These are phyloP conservation scores for Semnornis frantzii DNA, from an alignment of 2,113 vertebrate species.

Conservation along the genomic window DNA sequence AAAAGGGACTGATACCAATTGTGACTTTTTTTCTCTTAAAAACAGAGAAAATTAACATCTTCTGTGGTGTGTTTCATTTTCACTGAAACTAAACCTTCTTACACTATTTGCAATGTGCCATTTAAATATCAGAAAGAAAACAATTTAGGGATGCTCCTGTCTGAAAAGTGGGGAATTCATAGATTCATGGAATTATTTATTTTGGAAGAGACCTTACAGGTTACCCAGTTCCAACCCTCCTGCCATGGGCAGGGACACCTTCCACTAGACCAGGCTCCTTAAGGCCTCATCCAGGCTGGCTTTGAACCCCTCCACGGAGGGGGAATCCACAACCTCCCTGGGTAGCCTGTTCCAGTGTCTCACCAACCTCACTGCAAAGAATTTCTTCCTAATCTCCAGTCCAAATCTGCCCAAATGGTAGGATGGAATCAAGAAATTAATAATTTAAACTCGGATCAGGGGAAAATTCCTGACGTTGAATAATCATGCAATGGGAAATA, in stretches of 20 bases:
- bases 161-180: neutral
- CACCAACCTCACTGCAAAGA: no score
- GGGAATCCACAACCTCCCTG: no score
- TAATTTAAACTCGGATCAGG: neutral
- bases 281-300: no score
- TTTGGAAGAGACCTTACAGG: no score
- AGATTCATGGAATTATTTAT: no score
- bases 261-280: no score
- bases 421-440: neutral
- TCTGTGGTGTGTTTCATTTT: neutral
- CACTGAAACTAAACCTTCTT: neutral
- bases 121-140: neutral
- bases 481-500: neutral
- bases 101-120: neutral
- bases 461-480: neutral
- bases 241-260: no score
- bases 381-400: no score
- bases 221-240: no score
- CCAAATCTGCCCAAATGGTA: no score
- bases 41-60: neutral
- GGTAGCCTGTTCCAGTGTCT: no score
- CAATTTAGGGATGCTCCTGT: neutral
- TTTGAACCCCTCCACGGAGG: no score
- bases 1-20: neutral
- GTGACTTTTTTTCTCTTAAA: neutral